A percentile compares a stretch with the other conserved stretches of the same genome.
Conservation (phyloP, 92 coral and sea anemone genomes). For the Palythoa grandis region DNA sequence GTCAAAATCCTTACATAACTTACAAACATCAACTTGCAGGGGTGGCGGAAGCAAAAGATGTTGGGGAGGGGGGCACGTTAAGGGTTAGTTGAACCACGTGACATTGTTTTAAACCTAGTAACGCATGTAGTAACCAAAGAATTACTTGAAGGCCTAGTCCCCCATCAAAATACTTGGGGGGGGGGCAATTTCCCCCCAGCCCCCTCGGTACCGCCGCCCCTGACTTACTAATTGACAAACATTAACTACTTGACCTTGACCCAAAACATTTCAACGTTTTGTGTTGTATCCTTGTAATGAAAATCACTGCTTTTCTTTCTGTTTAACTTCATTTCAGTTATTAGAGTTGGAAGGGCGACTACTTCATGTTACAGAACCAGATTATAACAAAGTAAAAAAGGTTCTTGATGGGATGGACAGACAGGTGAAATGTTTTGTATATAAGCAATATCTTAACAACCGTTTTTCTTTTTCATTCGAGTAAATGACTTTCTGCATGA, state of each 20-base stretch:
- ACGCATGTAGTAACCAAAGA: no score
- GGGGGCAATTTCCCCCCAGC: no score
- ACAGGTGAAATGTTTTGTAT: conserved; percentile 48
- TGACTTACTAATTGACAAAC: background rate
- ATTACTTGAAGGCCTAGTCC: no score
- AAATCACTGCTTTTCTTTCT: background rate
- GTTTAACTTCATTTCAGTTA: conserved; percentile 52
- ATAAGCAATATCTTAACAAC: background rate
- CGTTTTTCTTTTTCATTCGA: background rate
- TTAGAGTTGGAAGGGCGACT: conserved; percentile 80
- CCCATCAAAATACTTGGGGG: no score
- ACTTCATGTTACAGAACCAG: conserved; percentile 70
- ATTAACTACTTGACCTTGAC: background rate
- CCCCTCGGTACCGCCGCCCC: no score
- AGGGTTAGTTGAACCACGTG: no score
- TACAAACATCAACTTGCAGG: background rate
- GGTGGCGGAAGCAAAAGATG: no score
- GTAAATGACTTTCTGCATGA: no score
- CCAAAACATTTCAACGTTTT: background rate
- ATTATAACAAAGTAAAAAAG: conserved; percentile 55
- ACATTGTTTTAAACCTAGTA: no score
- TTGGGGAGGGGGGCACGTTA: no score
- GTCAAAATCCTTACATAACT: background rate
- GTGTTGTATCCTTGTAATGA: background rate
- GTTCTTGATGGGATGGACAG: conserved; percentile 78